Conservation (phyloP, 53 echinoderm and acorn worm species). For the Holothuria leucospilota region DNA sequence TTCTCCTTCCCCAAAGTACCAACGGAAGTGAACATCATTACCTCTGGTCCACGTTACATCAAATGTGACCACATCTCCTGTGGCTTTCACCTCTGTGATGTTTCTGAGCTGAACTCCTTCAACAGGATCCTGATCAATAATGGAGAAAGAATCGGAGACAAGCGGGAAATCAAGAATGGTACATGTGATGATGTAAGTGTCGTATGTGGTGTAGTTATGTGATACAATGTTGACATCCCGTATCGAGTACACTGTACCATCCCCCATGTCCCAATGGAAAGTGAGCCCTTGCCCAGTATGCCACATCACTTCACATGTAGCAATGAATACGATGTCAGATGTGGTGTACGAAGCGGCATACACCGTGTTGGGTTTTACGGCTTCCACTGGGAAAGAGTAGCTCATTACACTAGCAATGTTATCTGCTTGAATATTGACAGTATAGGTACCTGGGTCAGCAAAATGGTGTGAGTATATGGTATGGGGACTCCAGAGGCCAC, state of each 20-base stretch:
- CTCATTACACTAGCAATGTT: slow-evolving; percentile 79
- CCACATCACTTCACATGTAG: slow-evolving; percentile 80
- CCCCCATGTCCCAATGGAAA: slow-evolving; percentile 82
- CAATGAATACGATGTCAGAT: slow-evolving; percentile 58
- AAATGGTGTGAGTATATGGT: slow-evolving; percentile 64
- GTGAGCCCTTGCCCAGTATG: slow-evolving; percentile 72
- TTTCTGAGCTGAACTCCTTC: slow-evolving; percentile 74
- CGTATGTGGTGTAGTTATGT: slow-evolving; percentile 68
- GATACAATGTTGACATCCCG: slow-evolving; percentile 52
- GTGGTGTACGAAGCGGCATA: slow-evolving; percentile 63
- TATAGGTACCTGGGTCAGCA: slow-evolving; percentile 62
- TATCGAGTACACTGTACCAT: slow-evolving; percentile 48
- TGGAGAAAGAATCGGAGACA: slow-evolving; percentile 64
- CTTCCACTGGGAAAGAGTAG: slow-evolving; percentile 71
- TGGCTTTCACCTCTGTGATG: slow-evolving; percentile 76
- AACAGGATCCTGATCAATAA: slow-evolving; percentile 82
- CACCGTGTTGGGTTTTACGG: slow-evolving; percentile 72
- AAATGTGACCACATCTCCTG: slow-evolving; percentile 66
- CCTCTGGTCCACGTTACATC: slow-evolving; percentile 75
- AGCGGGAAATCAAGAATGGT: slow-evolving; percentile 62
- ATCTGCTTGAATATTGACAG: slow-evolving; percentile 69
- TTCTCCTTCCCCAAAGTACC: slow-evolving; percentile 76
- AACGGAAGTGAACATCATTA: slow-evolving; percentile 79
- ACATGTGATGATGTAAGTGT: slow-evolving; percentile 67
- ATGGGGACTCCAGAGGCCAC: slow-evolving; percentile 61